phyloP scores from a whole-genome alignment of 2,888 invertebrate genomes.

The Limnephilus auricula region DNA sequence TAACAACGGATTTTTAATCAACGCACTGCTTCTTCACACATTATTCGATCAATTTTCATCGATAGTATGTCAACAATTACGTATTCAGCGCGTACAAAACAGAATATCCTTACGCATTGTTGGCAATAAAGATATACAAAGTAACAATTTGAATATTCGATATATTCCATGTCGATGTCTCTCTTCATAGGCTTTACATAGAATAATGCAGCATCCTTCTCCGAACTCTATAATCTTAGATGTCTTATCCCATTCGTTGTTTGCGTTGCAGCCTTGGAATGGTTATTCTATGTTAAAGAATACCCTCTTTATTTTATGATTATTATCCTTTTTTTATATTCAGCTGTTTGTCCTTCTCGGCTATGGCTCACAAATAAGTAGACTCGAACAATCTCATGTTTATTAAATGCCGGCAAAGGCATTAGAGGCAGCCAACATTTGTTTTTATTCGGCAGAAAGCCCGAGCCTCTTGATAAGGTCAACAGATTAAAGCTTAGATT shows the following conservation, averaged over 20 bases:
- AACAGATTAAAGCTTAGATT: conserved; percentile 40
- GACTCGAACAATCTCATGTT: conserved; percentile 38
- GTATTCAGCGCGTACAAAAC: background rate
- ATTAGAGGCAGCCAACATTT: conserved; percentile 33
- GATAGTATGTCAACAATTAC: background rate
- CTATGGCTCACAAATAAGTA: conserved; percentile 2
- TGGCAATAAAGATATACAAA: conserved; percentile 7
- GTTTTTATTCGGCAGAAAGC: conserved; percentile 43
- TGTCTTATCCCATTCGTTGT: background rate
- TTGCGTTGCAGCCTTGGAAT: background rate
- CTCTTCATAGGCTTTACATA: background rate
- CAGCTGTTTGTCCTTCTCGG: conserved; percentile 26
- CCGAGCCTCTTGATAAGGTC: conserved; percentile 46
- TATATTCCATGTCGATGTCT: background rate
- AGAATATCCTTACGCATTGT: background rate
- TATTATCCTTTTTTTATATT: conserved; percentile 58
- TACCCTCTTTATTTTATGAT: conserved; percentile 60
- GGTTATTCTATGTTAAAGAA: conserved; percentile 40
- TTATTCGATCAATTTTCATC: no score
- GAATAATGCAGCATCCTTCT: background rate
- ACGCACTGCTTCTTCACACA: no score
- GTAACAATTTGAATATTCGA: background rate
- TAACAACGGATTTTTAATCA: no score
- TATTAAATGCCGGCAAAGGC: conserved; percentile 48
- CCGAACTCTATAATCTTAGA: background rate